phyloP scores from a whole-genome alignment of 2,797 vertebrate genomes.

The Bovichtus diacanthus region DNA sequence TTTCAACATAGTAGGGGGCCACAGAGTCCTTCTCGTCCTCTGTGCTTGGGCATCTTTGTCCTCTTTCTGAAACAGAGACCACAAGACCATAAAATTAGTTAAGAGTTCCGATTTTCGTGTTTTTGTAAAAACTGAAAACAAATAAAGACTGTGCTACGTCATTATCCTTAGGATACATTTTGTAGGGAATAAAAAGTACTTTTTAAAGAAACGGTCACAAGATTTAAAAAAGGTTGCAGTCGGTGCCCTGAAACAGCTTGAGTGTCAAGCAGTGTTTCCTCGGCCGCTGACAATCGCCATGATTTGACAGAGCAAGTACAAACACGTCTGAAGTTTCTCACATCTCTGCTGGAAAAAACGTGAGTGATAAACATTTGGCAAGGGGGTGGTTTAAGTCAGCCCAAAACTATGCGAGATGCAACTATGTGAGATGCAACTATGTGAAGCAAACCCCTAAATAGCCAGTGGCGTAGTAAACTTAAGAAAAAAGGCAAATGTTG shows the following conservation, averaged over 20 bases:
- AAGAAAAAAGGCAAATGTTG: constrained; percentile 15
- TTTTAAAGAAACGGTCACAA: neutral
- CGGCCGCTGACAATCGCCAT: constrained; percentile 28
- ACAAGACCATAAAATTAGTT: constrained; percentile 15
- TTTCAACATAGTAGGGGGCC: constrained; percentile 95
- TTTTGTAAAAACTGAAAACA: neutral
- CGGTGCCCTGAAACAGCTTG: neutral
- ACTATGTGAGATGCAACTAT: constrained; percentile 30
- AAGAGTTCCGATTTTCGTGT: neutral
- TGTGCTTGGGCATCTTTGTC: constrained; percentile 84
- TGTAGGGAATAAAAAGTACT: neutral
- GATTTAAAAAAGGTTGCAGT: neutral
- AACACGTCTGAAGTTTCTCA: constrained; percentile 56
- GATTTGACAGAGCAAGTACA: constrained; percentile 61
- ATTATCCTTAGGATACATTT: neutral
- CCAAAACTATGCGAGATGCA: constrained; percentile 42
- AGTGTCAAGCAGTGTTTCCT: constrained; percentile 9
- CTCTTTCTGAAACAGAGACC: constrained; percentile 82
- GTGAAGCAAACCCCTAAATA: constrained; percentile 19
- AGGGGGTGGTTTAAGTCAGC: constrained; percentile 34
- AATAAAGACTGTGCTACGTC: neutral
- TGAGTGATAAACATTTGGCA: constrained; percentile 55
- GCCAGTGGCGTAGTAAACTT: neutral
- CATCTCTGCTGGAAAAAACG: constrained; percentile 35
- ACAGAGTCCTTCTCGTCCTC: constrained; percentile 87